Conservation (phyloP, 2,797 vertebrate species). For the Calcarius lapponicus region DNA sequence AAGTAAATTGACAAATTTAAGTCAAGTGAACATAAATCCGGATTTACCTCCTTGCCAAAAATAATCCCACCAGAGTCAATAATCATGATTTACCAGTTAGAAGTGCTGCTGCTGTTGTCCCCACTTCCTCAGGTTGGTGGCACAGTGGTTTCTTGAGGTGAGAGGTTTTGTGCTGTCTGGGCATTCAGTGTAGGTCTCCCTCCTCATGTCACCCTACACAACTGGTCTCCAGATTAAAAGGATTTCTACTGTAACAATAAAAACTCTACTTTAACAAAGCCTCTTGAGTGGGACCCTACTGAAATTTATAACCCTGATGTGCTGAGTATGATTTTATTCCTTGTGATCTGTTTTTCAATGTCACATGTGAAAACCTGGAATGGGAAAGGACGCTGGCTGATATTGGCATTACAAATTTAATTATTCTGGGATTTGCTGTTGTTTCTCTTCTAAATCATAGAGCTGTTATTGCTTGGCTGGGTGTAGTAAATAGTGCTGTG, state of each 20-base stretch:
- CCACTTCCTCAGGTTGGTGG: background rate
- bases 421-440: constrained; percentile 31
- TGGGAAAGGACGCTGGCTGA: background rate
- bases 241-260: background rate
- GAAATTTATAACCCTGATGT: background rate
- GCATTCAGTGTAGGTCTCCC: background rate
- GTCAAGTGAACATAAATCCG: background rate
- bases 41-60: background rate
- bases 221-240: background rate
- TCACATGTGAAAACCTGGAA: background rate
- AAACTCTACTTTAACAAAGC: background rate
- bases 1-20: background rate
- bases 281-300: background rate
- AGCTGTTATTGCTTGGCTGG: background rate
- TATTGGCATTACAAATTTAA: constrained; percentile 6
- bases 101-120: background rate
- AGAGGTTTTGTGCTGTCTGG: background rate
- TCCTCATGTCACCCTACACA: background rate
- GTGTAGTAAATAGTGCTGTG: constrained; percentile 21
- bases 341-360: background rate
- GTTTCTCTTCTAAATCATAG: constrained; percentile 37
- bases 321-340: background rate
- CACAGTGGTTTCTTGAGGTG: background rate
- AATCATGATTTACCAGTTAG: background rate
- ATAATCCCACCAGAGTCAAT: background rate